These are phyloP conservation scores for Drosophila formosana DNA, from an alignment of 2,888 invertebrate species.

Conservation along the genomic window DNA sequence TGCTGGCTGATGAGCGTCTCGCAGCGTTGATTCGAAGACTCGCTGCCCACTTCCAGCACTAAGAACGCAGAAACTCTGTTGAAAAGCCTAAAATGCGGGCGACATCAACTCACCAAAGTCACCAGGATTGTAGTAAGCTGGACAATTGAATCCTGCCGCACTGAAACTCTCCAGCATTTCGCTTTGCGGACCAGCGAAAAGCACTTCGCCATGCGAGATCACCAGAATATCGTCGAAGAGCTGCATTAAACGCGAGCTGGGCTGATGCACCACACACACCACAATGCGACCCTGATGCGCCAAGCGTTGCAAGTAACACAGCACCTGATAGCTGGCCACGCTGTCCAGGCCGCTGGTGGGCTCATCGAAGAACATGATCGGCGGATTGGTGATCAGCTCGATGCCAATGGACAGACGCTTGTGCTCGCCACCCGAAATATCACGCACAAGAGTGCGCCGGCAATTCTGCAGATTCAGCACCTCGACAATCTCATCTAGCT, in stretches of 20 bases:
- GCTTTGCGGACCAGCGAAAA: slow-evolving; percentile 91
- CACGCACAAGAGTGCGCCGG: slow-evolving; percentile 88
- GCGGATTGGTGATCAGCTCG: slow-evolving; percentile 95
- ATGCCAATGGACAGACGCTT: slow-evolving; percentile 95
- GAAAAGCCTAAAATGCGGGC: not conserved
- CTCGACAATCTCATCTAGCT: slow-evolving; percentile 92
- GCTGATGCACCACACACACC: slow-evolving; percentile 95
- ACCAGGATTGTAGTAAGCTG: slow-evolving; percentile 95
- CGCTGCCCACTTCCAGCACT: slow-evolving; percentile 88
- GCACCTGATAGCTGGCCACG: slow-evolving; percentile 92
- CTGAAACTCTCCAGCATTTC: slow-evolving; percentile 90
- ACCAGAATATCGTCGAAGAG: slow-evolving; percentile 95
- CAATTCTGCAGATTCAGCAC: slow-evolving; percentile 90
- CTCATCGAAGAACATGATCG: slow-evolving; percentile 97
- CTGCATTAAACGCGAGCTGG: slow-evolving; percentile 93
- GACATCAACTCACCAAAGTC: slow-evolving; percentile 89
- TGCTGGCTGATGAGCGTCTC: slow-evolving; percentile 86
- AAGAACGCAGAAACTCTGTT: slow-evolving; percentile 6
- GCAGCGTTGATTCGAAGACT: slow-evolving; percentile 56
- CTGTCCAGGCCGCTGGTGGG: slow-evolving; percentile 95
- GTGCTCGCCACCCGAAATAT: slow-evolving; percentile 94
- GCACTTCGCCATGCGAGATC: slow-evolving; percentile 90
- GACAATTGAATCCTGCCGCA: slow-evolving; percentile 90
- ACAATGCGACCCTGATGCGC: slow-evolving; percentile 93
- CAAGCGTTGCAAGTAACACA: slow-evolving; percentile 91